Percentiles rank a stretch among this genome's conserved stretches.
phyloP scores from a whole-genome alignment of 2,888 invertebrate genomes.

The Scaptomyza parva region DNA sequence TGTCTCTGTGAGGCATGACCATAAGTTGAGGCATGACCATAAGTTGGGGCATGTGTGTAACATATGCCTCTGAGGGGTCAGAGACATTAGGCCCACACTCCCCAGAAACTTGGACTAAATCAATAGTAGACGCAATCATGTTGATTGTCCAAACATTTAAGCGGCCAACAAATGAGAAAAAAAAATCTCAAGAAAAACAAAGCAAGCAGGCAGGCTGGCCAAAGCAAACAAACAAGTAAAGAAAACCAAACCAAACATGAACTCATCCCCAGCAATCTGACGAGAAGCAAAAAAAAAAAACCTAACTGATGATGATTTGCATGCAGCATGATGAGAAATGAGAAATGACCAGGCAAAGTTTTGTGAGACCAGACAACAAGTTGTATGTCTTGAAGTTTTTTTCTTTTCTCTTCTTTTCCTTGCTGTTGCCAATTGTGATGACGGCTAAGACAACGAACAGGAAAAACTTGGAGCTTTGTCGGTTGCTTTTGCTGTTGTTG shows the following conservation, averaged over 20 bases:
- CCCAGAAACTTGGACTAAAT: constrained; percentile 45
- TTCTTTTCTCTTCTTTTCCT: background rate
- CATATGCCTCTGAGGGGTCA: constrained; percentile 47
- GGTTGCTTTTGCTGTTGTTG: background rate
- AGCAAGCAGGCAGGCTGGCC: constrained; percentile 11
- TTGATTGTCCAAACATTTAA: constrained; percentile 46
- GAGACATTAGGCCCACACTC: background rate
- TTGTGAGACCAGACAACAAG: constrained; percentile 63
- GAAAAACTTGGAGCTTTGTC: constrained; percentile 21
- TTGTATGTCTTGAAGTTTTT: constrained; percentile 47
- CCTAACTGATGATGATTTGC: constrained; percentile 49
- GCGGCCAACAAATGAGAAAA: constrained; percentile 56
- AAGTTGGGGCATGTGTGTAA: constrained; percentile 50
- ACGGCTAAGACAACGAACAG: constrained; percentile 31
- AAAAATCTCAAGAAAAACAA: constrained; percentile 28
- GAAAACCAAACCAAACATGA: background rate
- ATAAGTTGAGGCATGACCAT: too few species aligned
- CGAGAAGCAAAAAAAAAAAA: background rate
- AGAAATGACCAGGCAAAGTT: constrained; percentile 52
- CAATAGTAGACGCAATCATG: constrained; percentile 60
- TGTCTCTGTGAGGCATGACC: background rate
- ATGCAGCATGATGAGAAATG: constrained; percentile 37
- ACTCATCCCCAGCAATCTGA: background rate
- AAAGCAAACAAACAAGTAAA: constrained; percentile 2
- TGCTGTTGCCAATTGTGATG: constrained; percentile 21